phyloP scores from a whole-genome alignment of 2,113 vertebrate species.

The Merops nubicus region DNA sequence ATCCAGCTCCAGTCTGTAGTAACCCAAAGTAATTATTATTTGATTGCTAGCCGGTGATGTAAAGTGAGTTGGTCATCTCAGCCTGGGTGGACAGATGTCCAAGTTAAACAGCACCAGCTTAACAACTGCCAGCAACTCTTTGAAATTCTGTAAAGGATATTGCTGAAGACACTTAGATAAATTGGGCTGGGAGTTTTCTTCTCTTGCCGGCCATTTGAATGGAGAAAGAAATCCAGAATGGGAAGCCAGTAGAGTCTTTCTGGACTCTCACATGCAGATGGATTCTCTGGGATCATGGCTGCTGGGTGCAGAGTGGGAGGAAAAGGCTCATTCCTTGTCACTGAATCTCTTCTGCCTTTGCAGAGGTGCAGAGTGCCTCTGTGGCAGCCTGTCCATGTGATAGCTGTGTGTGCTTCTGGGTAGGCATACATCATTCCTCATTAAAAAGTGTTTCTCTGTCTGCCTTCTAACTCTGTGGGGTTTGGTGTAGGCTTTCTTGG shows the following conservation, averaged over 20 bases:
- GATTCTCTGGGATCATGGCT: not conserved
- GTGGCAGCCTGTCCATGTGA: not conserved
- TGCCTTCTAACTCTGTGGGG: not conserved
- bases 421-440: not conserved
- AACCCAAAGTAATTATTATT: slow-evolving; percentile 60
- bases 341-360: not conserved
- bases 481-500: not conserved
- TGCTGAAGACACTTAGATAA: slow-evolving; percentile 23
- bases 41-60: slow-evolving; percentile 52
- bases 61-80: slow-evolving; percentile 59
- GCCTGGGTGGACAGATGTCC: slow-evolving; percentile 51
- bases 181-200: slow-evolving; percentile 10
- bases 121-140: slow-evolving; percentile 35
- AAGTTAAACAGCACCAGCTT: slow-evolving; percentile 57
- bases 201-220: not conserved
- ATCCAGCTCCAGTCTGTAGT: slow-evolving; percentile 43
- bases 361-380: not conserved
- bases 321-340: not conserved
- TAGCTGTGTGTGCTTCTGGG: not conserved
- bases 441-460: not conserved
- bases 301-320: not conserved
- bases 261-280: not conserved
- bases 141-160: slow-evolving; percentile 16
- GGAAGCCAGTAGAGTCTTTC: not conserved
- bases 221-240: not conserved